Base-by-base conservation (phyloP, 2,888 invertebrate genomes). In the Lasioglossum villosulum region DNA sequence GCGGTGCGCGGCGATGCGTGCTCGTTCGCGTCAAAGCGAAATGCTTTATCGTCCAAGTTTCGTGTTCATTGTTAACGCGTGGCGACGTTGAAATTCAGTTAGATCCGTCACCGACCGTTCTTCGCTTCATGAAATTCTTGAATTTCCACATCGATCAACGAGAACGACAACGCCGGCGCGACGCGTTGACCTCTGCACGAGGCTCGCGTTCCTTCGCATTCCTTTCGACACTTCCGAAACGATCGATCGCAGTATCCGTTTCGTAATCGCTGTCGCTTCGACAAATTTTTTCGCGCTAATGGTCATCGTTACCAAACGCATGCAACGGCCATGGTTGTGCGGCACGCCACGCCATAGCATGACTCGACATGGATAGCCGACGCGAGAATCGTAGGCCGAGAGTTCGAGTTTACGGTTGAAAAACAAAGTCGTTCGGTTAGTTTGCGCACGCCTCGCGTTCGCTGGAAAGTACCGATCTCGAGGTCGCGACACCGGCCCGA, bases 401-500 rank as follows among this genome's bases (percentile, higher is more conserved):
- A 27, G 14, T 63, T 63, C 8, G 63, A 30, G 30, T 63, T 63
- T 63, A 30, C 63, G 63, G 63, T 1, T 19, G 30, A 30, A 27
- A 75, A 59, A 56, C 52, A 10, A 34, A 74, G 10, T 8, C 34
- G 56, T 3, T 34, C 4, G 23, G 45, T 19, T n/a, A 19, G 66
- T 76, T 66, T 5, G 45, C 16, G 5, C 37, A 16, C 27, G 48
- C 19, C 52, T 39, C 37, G 59, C 74, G 75, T 27, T 39, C 68
- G 42, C 70, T 77, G 76, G 78, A 86, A 84, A 84, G 85, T 80
- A 56, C 30, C 52, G 45, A 71, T 37, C 37, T 37, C 85, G 86
- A 86, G 86, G 86, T 75, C 86, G 63, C 42, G 66, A 72, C 68
- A 84, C n/a, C 30, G 56, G 48, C 56, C 23, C 39, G 66, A 79